Base-by-base conservation (phyloP, 2,113 vertebrate genomes). In the Seriola dumerili region DNA sequence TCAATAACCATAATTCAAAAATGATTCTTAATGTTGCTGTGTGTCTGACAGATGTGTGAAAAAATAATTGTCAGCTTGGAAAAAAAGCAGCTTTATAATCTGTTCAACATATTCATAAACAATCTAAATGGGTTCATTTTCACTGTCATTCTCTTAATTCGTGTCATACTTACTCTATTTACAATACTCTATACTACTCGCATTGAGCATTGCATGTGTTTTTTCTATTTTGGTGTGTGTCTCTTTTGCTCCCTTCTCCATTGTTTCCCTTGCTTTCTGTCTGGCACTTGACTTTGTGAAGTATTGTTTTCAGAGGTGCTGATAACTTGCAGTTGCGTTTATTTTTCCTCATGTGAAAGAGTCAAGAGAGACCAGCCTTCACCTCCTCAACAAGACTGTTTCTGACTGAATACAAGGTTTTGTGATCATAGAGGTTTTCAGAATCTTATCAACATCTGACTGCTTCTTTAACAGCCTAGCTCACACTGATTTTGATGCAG, bases 381-480 rank as follows among this genome's bases (percentile, higher is more conserved):
- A 29, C 59, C 52, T 70, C 17, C 36, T 80, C 55, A 63, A 13
- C 21, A 29, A 32, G 3, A 0, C n/a, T 21, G 17, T 65, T 32
- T 61, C 44, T 70, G 36, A 54, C n/a, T 70, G 16, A 83, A 68
- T 25, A n/a, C 40, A 48, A 38, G 7, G 2, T 54, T 81, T 63
- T 50, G 4, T 54, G 48, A 72, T 75, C 42, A 34, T 40, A 19
- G 29, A 54, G 42, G 3, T 75, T 64, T 82, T 61, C 2, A 25
- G 36, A 70, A 65, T 58, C 54, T 11, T 54, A 79, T 40, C 17
- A 46, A 64, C 42, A 62, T 73, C 46, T 32, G 55, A 78, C 70
- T 75, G 14, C 65, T 58, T 69, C 66, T 84, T 77, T 74, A 63
- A 59, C 46, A 62, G 66, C 21, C 46, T 23, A 7, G 40, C 72